Evolutionary conservation across 2,888 invertebrate genomes (phyloP).

Genomic region (Prosapia bicincta): DNA sequence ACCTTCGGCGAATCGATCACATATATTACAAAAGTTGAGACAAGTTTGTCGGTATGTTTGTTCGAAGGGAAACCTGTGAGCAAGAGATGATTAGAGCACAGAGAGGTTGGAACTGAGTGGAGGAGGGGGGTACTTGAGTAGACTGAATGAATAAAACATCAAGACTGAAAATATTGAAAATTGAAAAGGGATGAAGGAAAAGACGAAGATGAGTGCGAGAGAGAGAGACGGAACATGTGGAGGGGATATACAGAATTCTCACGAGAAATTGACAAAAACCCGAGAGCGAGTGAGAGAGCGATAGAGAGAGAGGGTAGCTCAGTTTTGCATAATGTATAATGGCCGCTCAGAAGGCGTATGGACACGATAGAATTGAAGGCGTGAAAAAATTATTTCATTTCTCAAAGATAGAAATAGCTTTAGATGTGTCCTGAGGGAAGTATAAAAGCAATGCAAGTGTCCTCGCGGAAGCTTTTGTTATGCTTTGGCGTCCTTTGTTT

Average conservation of each 20-base stretch:
- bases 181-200: background rate
- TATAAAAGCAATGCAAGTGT: background rate
- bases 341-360: background rate
- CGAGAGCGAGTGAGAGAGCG: conserved; percentile 6
- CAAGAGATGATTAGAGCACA: background rate
- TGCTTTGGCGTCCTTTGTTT: background rate
- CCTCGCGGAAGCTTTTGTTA: background rate
- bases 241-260: background rate
- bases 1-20: too few relatives aligned
- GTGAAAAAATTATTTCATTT: conserved; percentile 2
- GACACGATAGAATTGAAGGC: background rate
- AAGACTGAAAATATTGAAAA: conserved; percentile 10
- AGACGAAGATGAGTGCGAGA: conserved; percentile 2
- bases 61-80: background rate
- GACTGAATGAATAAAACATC: conserved; percentile 2
- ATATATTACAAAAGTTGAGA: background rate
- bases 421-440: background rate
- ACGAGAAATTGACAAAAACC: conserved; percentile 8
- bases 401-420: background rate
- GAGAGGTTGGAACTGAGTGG: background rate
- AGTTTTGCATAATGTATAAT: conserved; percentile 14
- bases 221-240: background rate
- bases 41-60: background rate
- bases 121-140: conserved; percentile 6
- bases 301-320: conserved; percentile 22